Conservation (phyloP, 1,140 invertebrate species). For the Ips nitidus region DNA sequence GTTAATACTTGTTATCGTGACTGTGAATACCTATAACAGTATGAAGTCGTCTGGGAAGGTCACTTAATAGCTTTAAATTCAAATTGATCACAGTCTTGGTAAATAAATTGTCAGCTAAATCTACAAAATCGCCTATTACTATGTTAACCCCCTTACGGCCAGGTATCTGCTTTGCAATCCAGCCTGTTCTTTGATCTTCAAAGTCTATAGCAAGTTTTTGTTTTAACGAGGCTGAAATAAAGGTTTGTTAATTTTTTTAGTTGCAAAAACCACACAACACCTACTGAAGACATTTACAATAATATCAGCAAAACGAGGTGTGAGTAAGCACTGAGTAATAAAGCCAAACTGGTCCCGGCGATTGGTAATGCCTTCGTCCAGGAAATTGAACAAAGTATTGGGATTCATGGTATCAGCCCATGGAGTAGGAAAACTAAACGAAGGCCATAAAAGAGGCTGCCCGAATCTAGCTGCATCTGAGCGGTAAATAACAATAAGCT, state of each 20-base stretch:
- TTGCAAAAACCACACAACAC: conserved; percentile 11
- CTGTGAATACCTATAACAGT: conserved; percentile 13
- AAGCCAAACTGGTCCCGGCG: conserved; percentile 63
- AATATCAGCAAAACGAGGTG: conserved; percentile 63
- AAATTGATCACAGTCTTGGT: conserved; percentile 58
- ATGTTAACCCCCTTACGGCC: conserved; percentile 58
- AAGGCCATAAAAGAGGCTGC: conserved; percentile 63
- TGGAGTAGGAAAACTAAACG: conserved; percentile 68
- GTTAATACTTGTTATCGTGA: conserved; percentile 11
- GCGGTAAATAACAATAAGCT: conserved; percentile 46
- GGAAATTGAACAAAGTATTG: conserved; percentile 60
- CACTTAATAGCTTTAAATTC: conserved; percentile 55
- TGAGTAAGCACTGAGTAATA: conserved; percentile 78
- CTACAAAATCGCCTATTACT: conserved; percentile 63
- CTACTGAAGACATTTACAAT: conserved; percentile 52
- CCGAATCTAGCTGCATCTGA: conserved; percentile 52
- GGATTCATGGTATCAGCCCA: conserved; percentile 76
- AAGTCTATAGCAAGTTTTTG: conserved; percentile 57
- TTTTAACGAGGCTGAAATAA: conserved; percentile 47
- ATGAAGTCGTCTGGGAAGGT: conserved; percentile 23
- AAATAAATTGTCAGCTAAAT: conserved; percentile 58
- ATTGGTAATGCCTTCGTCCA: conserved; percentile 57
- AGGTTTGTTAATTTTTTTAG: no score
- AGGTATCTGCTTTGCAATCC: conserved; percentile 56
- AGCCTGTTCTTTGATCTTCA: conserved; percentile 56